phyloP scores from a whole-genome alignment of 2,797 vertebrate species.

The Argentina silus region DNA sequence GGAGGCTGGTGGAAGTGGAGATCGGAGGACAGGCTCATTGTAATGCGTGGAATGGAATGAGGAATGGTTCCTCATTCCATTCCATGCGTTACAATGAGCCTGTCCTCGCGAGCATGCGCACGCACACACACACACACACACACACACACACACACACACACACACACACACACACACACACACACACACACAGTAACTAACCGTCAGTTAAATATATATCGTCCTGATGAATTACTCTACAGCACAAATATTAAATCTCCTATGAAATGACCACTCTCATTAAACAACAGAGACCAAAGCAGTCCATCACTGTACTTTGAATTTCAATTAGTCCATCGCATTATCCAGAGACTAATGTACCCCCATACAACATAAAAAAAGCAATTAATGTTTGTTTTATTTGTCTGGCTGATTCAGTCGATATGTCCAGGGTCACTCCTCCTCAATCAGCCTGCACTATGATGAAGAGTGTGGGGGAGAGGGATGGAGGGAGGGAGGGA shows the following conservation, averaged over 20 bases:
- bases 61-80: too few relatives aligned
- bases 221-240: not conserved
- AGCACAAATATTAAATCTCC: conserved; percentile 53
- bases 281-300: conserved; percentile 63
- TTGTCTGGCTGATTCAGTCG: conserved; percentile 35
- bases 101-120: too few relatives aligned
- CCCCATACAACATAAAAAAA: conserved; percentile 23
- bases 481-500: not conserved
- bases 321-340: conserved; percentile 53
- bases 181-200: not conserved
- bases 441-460: conserved; percentile 40
- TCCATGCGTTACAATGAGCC: too few relatives aligned
- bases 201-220: not conserved
- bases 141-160: not conserved
- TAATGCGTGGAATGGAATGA: too few relatives aligned
- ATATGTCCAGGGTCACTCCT: conserved; percentile 41
- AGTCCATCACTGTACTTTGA: conserved; percentile 55
- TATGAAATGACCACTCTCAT: conserved; percentile 66
- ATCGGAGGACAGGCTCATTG: too few relatives aligned
- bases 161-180: not conserved
- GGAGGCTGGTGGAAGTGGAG: too few relatives aligned
- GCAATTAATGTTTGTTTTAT: conserved; percentile 52
- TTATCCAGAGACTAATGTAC: conserved; percentile 41
- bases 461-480: not conserved
- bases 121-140: not conserved